Evolutionary conservation across 2,888 invertebrate genomes (phyloP), one percentile per base, ranked within the genome.

Genomic region (Cephus runcator): DNA sequence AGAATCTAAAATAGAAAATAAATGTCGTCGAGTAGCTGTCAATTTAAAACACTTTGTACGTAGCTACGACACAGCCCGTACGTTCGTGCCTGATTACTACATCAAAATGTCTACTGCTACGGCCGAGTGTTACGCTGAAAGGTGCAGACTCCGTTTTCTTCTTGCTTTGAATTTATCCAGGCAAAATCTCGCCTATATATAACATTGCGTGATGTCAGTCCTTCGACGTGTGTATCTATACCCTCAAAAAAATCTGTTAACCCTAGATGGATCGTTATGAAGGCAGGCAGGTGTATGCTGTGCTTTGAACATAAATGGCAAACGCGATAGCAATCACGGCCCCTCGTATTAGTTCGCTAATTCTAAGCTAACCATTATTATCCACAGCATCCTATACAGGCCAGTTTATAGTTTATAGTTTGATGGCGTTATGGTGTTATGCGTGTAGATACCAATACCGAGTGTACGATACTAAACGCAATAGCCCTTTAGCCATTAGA

Each of bases 211-310:
- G 56, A 23, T 56, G 2, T 23, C 23, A 56, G 56, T 56, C 56
- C 56, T 56, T 23, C 56, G 23, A 56, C 56, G 23, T 23, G 56
- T 23, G 9, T 56, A 56, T 40, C 15, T 56, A 56, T 56, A 56
- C 56, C 23, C 56, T 23, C 56, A 1, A 76, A 82, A 81, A 81
- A 83, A 83, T 85, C 82, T 82, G 79, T 86, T 84, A 79, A 81
- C 56, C 81, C 80, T 80, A 69, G 80, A 83, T 80, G 79, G 75
- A 81, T 83, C 80, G 76, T 80, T 84, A 71, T 71, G 33, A 56
- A 35, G 12, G 40, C 68, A 77, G 83, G 85, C 88, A 88, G 88
- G 88, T 88, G 89, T 84, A 81, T 83, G 82, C 83, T 79, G 84
- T 80, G 81, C 81, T 83, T 83, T 80, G 77, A 76, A 75, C 78